phyloP scores from a whole-genome alignment of 2,888 invertebrate genomes.

The Leptopilina myrica region DNA sequence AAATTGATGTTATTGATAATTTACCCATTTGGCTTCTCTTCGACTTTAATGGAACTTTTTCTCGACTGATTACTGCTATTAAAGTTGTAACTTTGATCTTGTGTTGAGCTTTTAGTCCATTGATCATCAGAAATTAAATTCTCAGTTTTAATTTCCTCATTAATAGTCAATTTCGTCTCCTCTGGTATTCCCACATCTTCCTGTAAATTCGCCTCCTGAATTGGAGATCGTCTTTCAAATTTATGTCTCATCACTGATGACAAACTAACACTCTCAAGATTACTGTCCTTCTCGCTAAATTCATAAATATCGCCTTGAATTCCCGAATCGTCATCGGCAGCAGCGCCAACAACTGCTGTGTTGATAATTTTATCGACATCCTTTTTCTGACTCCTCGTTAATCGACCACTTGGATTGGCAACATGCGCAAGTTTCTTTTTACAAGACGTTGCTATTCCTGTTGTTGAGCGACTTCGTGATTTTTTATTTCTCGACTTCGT shows the following conservation, averaged over 20 bases:
- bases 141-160: conserved; percentile 47
- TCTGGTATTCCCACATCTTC: conserved; percentile 46
- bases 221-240: conserved; percentile 29
- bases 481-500: conserved; percentile 57
- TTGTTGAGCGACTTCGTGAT: conserved; percentile 41
- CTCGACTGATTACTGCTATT: conserved; percentile 55
- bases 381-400: conserved; percentile 70
- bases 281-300: conserved; percentile 77
- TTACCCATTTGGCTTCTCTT: conserved; percentile 65
- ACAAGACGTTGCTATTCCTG: conserved; percentile 30
- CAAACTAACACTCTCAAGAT: conserved; percentile 68
- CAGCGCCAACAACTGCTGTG: conserved; percentile 66
- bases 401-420: conserved; percentile 64
- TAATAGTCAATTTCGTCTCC: background rate
- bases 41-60: conserved; percentile 58
- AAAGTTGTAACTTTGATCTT: conserved; percentile 42
- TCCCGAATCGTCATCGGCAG: conserved; percentile 74
- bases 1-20: conserved; percentile 21
- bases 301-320: conserved; percentile 79
- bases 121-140: background rate
- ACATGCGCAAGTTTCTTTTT: conserved; percentile 36
- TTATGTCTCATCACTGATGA: conserved; percentile 69
- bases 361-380: conserved; percentile 58
- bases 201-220: conserved; percentile 60
- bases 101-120: conserved; percentile 15